Evolutionary conservation across 2,888 invertebrate genomes (phyloP), one percentile per base, ranked within the genome.

Genomic region (Zeuzera pyrina): DNA sequence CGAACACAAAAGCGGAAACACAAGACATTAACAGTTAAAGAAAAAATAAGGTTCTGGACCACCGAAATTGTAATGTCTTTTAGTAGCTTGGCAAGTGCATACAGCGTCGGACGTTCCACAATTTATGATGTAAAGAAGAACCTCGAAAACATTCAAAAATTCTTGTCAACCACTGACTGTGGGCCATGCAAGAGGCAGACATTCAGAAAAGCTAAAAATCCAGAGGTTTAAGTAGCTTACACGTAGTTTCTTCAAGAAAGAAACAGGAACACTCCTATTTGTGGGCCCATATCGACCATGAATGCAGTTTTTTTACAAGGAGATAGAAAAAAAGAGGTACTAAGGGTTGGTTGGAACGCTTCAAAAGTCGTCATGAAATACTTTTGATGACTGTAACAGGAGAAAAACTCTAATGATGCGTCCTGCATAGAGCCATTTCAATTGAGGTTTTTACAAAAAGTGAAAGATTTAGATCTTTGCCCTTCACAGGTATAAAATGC

Each of bases 311-410:
- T 48, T 47, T 42, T 41, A 47, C 33, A 43, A 43, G 25, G 34
- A 44, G 41, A 44, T 45, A 35, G 45, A 10, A 35, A 42, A 45
- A 33, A 30, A 45, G 43, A 27, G 49, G 45, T 3, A 48, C 43
- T 31, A 43, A 36, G 7, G 43, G 46, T 36, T 48, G 48, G 48
- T 36, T 49, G 30, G 47, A 49, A 35, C 29, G 30, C 32, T 47
- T 49, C 11, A 48, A 50, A 45, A 45, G 29, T 31, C 42, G 45
- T 36, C 36, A 44, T 42, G 49, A 45, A 29, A 47, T 47, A 41
- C 41, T 43, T 41, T 35, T 41, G 25, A 33, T 40, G 35, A 42
- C 35, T 26, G 34, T 40, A 15, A 34, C 42, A 35, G 45, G 38
- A 31, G 41, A 45, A 11, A 42, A 43, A n/a, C n/a, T n/a, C 41